Evolutionary conservation across 2,888 invertebrate genomes (phyloP), one percentile per base, ranked within the genome.

Genomic region (Tachystola acroxantha): DNA sequence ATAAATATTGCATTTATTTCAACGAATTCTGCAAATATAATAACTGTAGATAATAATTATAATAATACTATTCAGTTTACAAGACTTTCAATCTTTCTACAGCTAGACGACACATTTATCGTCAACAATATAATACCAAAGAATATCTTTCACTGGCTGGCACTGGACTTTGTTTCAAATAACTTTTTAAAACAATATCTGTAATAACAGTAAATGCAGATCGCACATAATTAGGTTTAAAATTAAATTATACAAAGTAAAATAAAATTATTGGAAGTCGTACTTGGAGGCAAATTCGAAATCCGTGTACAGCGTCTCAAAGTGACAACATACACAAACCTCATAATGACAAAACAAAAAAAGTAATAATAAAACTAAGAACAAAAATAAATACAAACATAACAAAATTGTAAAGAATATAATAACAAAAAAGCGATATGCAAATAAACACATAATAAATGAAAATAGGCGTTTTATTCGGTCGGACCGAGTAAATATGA

Each of bases 1-100:
- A 86, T 87, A 88, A 88, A 88, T 88, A 88, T 87, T 87, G 81
- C 79, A 82, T 88, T 87, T 87, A 87, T 87, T 86, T 87, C 80
- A 87, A 86, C 84, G 79, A 85, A 82, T 87, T 82, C 78, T 78
- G 82, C 78, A 78, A 85, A 84, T 85, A 84, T 73, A 84, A 85
- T 84, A 84, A 82, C 79, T 81, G 81, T 80, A 79, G 76, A 80
- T 81, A 78, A 82, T 82, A 80, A 82, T 81, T 79, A 80, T 81
- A 82, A 82, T 86, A 82, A 84, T 84, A 86, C 79, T 85, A 81
- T 79, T 78, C 76, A 79, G 78, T 81, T 80, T 81, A 79, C 76
- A 82, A 78, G 78, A 78, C 69, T 78, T 74, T 70, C 57, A 64
- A 73, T 73, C 70, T 75, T 72, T 76, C 50, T 69, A 53, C 65